Conservation (phyloP, 2,888 invertebrate species). For the Drosophila mercatorum region DNA sequence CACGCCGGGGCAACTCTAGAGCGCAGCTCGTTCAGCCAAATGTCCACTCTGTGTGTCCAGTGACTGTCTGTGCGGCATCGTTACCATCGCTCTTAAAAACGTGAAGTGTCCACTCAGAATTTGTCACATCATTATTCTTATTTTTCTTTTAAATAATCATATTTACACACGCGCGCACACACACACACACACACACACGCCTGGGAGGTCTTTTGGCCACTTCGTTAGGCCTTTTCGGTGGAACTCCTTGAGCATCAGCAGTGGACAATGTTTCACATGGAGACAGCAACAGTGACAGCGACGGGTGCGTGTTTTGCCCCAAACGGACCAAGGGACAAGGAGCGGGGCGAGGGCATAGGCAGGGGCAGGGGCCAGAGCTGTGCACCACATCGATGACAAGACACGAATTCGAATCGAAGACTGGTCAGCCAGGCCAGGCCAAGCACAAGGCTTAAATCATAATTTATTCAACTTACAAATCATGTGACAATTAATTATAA, state of each 20-base stretch:
- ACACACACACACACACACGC: slow-evolving; percentile 23
- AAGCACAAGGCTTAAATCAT: not conserved
- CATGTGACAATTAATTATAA: slow-evolving; percentile 21
- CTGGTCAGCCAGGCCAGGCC: not conserved
- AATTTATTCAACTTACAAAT: slow-evolving; percentile 36
- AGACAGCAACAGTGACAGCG: slow-evolving; percentile 46
- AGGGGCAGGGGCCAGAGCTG: too few relatives aligned
- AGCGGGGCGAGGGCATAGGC: too few relatives aligned
- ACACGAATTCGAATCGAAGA: slow-evolving; percentile 18
- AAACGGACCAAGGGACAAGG: not conserved
- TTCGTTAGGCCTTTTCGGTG: slow-evolving; percentile 69
- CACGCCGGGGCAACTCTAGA: slow-evolving; percentile 34
- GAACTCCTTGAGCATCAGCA: slow-evolving; percentile 61
- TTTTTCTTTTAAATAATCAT: slow-evolving; percentile 78
- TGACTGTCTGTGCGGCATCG: slow-evolving; percentile 35
- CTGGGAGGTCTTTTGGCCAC: slow-evolving; percentile 71
- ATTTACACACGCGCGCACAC: slow-evolving; percentile 21
- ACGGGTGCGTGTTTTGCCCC: slow-evolving; percentile 16
- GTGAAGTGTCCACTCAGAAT: slow-evolving; percentile 77
- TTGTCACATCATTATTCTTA: slow-evolving; percentile 82
- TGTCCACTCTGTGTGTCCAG: slow-evolving; percentile 51
- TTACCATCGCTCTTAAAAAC: slow-evolving; percentile 49
- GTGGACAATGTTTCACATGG: slow-evolving; percentile 70
- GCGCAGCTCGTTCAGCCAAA: slow-evolving; percentile 40
- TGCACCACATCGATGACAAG: slow-evolving; percentile 18